Conservation (phyloP, 2,113 vertebrate genomes). For the Hoplias malabaricus region DNA sequence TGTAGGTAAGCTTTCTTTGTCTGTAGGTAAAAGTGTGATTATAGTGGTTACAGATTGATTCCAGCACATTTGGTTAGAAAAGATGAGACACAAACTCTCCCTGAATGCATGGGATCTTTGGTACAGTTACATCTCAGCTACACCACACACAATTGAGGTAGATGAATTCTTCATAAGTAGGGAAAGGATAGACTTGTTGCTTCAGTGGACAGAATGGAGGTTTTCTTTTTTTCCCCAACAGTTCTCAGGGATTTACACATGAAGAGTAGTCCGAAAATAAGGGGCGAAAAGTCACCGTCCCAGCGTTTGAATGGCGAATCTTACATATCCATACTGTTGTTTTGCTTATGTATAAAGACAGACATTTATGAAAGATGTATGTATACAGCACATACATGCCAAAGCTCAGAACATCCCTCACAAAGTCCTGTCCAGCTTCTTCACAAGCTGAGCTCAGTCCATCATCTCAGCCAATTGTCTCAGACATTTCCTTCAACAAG, state of each 20-base stretch:
- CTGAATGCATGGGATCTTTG: conserved; percentile 80
- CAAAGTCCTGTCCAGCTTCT: not conserved
- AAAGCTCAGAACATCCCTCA: conserved; percentile 23
- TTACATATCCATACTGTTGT: conserved; percentile 20
- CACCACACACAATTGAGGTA: conserved; percentile 81
- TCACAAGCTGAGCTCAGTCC: conserved; percentile 1
- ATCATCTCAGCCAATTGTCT: not conserved
- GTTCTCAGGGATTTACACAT: conserved; percentile 10
- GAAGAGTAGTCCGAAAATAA: not conserved
- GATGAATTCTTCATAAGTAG: conserved; percentile 71
- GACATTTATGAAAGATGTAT: not conserved
- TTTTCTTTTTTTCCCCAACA: not conserved
- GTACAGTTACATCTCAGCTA: conserved; percentile 78
- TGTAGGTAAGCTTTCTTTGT: conserved; percentile 64
- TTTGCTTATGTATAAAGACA: not conserved
- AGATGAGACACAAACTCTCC: conserved; percentile 72
- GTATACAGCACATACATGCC: conserved; percentile 29
- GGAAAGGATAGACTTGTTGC: conserved; percentile 27
- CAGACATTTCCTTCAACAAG: conserved; percentile 11
- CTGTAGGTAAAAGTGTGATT: conserved; percentile 61
- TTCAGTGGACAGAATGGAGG: conserved; percentile 1
- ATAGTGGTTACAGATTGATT: conserved; percentile 76
- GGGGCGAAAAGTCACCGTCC: not conserved
- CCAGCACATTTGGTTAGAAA: conserved; percentile 78
- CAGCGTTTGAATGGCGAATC: not conserved